A percentile compares a stretch with the other conserved stretches of the same genome.
phyloP scores from a whole-genome alignment of 2,113 vertebrate genomes.

The Sinocyclocheilus anshuiensis region DNA sequence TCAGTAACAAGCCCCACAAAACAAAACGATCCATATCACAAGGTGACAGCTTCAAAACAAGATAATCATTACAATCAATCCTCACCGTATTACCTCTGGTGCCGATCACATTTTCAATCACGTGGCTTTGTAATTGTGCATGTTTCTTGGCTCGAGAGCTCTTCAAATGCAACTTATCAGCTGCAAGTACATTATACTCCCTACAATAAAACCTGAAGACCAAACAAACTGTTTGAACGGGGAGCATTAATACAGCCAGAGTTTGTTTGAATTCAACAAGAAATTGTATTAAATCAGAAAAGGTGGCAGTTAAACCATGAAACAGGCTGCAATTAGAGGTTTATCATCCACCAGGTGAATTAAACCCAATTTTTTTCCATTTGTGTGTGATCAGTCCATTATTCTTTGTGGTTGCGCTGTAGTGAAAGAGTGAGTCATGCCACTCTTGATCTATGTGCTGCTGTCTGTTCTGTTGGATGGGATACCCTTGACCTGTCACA shows the following conservation, averaged over 20 bases:
- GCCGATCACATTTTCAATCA: conserved; percentile 59
- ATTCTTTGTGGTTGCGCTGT: neutral
- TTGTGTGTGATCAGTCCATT: neutral
- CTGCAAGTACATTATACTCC: neutral
- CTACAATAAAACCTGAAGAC: neutral
- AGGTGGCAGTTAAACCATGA: no score
- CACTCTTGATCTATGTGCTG: conserved; percentile 17
- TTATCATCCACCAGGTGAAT: neutral
- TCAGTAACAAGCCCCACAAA: conserved; percentile 44
- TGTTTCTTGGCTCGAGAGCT: conserved; percentile 20
- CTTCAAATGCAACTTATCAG: conserved; percentile 52
- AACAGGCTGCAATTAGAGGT: neutral
- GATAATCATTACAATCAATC: conserved; percentile 64
- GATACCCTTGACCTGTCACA: conserved; percentile 30
- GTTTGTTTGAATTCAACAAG: neutral
- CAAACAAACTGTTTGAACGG: neutral
- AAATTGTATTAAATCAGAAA: neutral
- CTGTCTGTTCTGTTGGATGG: conserved; percentile 10
- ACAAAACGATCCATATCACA: conserved; percentile 51
- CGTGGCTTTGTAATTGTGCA: conserved; percentile 58
- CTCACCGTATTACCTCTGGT: conserved; percentile 36
- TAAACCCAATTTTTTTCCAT: no score
- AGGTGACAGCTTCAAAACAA: conserved; percentile 51
- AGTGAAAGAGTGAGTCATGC: neutral
- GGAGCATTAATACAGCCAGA: neutral